Evolutionary conservation across 92 coral and sea anemone genomes (phyloP).

Genomic region (Nematostella vectensis): DNA sequence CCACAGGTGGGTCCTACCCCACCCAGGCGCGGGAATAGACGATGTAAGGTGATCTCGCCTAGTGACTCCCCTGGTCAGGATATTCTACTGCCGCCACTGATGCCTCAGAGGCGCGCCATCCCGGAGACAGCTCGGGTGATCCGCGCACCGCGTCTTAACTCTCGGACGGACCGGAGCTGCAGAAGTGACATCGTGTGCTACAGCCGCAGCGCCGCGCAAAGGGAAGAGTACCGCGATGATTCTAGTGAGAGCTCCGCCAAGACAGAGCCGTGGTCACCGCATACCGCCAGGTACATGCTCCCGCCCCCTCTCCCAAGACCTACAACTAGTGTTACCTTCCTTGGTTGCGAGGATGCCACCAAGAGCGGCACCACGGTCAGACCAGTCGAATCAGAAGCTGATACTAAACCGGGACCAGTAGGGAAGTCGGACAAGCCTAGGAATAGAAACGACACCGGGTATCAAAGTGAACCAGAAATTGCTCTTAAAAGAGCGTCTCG

Average conservation of each 20-base stretch:
- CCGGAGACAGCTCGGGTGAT: constrained; percentile 58
- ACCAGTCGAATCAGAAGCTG: constrained; percentile 21
- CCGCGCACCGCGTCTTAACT: constrained; percentile 49
- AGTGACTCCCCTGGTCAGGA: constrained; percentile 45
- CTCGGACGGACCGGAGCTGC: constrained; percentile 42
- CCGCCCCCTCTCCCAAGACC: constrained; percentile 9
- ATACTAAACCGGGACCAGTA: neutral
- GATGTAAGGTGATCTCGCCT: constrained; percentile 30
- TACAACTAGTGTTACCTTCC: constrained; percentile 56
- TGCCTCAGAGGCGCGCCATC: constrained; percentile 57
- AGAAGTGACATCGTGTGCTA: constrained; percentile 59
- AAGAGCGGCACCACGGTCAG: constrained; percentile 21
- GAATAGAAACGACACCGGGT: constrained; percentile 20
- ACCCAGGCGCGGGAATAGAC: constrained; percentile 37
- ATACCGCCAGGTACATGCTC: constrained; percentile 5
- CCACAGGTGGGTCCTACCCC: constrained; percentile 24
- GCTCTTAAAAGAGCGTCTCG: constrained; percentile 1
- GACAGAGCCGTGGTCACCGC: constrained; percentile 67
- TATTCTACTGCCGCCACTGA: constrained; percentile 63
- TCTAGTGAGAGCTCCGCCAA: constrained; percentile 82
- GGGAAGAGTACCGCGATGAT: constrained; percentile 36
- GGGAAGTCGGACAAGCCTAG: neutral
- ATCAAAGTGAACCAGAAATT: constrained; percentile 33
- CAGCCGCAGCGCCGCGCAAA: neutral
- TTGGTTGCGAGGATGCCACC: constrained; percentile 51